phyloP scores from a whole-genome alignment of 2,888 invertebrate genomes.

The Drosophila limbata region DNA sequence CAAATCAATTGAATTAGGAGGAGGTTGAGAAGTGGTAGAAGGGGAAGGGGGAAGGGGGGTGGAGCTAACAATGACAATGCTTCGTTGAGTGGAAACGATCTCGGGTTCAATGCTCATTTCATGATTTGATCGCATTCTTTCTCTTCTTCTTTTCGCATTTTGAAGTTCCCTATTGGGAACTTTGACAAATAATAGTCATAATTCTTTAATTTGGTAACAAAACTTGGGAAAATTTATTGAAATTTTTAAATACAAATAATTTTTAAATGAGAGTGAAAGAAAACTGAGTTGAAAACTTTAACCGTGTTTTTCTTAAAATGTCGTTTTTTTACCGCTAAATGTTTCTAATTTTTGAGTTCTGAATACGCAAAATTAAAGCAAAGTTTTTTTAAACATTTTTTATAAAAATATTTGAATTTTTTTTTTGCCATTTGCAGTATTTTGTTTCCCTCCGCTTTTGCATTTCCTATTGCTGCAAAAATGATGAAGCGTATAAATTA shows the following conservation, averaged over 20 bases:
- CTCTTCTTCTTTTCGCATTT: background rate
- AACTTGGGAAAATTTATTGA: too few species aligned
- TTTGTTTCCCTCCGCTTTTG: background rate
- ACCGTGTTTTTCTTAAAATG: too few species aligned
- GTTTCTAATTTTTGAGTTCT: too few species aligned
- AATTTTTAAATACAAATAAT: too few species aligned
- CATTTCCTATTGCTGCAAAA: constrained; percentile 23
- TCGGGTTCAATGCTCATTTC: constrained; percentile 61
- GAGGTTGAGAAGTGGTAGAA: background rate
- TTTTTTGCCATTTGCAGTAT: background rate
- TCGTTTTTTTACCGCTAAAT: too few species aligned
- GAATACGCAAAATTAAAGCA: too few species aligned
- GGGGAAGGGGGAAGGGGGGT: background rate
- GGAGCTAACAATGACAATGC: constrained; percentile 58
- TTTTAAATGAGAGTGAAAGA: too few species aligned
- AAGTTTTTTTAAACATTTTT: too few species aligned
- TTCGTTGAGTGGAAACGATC: constrained; percentile 39
- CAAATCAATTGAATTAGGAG: background rate
- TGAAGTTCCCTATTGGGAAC: background rate
- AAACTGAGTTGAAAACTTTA: too few species aligned
- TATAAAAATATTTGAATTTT: background rate
- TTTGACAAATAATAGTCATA: too few species aligned
- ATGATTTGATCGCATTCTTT: constrained; percentile 42
- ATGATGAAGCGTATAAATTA: constrained; percentile 28
- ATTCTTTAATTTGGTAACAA: too few species aligned